A percentile compares a stretch with the other conserved stretches of the same genome.
phyloP scores from a whole-genome alignment of 2,113 vertebrate species.

The Ptyas mucosa region DNA sequence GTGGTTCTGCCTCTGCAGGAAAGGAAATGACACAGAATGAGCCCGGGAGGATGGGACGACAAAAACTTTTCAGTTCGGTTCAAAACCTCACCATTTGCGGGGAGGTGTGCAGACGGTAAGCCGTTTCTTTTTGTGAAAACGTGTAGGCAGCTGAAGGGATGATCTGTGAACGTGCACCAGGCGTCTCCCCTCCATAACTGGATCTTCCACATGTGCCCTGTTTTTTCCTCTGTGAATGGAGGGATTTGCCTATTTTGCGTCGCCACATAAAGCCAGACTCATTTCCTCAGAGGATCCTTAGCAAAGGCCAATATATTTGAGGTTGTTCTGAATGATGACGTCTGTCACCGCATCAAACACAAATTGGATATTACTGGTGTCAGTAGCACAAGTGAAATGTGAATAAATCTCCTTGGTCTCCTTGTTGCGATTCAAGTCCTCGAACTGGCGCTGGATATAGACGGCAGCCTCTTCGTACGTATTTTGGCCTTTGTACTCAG shows the following conservation, averaged over 20 bases:
- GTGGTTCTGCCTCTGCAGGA: conserved; percentile 40
- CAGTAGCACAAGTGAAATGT: conserved; percentile 88
- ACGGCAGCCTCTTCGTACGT: conserved; percentile 97
- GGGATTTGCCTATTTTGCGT: conserved; percentile 49
- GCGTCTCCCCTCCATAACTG: conserved; percentile 47
- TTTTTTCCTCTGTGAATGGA: conserved; percentile 33
- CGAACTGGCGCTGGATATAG: conserved; percentile 97
- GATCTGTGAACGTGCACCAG: conserved; percentile 35
- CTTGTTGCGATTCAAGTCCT: conserved; percentile 99
- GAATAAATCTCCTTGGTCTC: conserved; percentile 99
- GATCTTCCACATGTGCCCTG: conserved; percentile 46
- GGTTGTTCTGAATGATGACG: conserved; percentile 99
- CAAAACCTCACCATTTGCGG: conserved; percentile 29
- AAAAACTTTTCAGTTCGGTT: conserved; percentile 42
- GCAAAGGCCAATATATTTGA: conserved; percentile 98
- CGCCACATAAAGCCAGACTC: conserved; percentile 39
- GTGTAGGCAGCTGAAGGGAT: conserved; percentile 49
- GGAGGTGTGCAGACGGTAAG: conserved; percentile 35
- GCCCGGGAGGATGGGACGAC: conserved; percentile 47
- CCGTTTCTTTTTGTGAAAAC: conserved; percentile 21
- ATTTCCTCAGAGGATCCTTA: conserved; percentile 66
- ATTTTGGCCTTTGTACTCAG: conserved; percentile 98
- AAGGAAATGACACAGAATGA: conserved; percentile 53
- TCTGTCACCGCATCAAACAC: conserved; percentile 99
- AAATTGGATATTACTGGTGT: conserved; percentile 98